phyloP scores from a whole-genome alignment of 2,888 invertebrate genomes.

The Drosophila borborema region DNA sequence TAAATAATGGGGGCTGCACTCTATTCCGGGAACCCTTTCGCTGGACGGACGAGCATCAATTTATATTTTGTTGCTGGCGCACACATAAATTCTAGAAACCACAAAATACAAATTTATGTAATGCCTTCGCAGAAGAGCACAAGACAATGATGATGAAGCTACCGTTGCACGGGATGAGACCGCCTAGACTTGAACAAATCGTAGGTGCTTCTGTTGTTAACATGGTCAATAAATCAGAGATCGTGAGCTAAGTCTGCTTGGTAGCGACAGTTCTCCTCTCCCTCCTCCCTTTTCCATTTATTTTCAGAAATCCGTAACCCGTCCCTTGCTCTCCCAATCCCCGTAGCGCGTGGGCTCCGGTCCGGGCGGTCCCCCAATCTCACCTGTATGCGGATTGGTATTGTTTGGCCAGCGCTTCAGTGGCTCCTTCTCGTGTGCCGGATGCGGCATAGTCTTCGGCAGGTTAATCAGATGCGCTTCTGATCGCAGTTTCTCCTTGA shows the following conservation, averaged over 20 bases:
- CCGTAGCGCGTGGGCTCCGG: constrained; percentile 99
- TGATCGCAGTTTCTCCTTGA: constrained; percentile 90
- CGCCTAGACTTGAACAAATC: constrained; percentile 52
- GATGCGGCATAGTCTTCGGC: constrained; percentile 90
- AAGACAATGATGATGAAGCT: constrained; percentile 53
- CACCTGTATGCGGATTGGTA: constrained; percentile 95
- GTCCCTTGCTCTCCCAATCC: constrained; percentile 99
- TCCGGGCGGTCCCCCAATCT: constrained; percentile 96
- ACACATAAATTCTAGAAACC: constrained; percentile 70
- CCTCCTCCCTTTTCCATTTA: background rate
- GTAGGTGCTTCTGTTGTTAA: constrained; percentile 68
- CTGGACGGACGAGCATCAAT: constrained; percentile 32
- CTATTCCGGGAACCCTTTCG: constrained; percentile 73
- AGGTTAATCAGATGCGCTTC: constrained; percentile 88
- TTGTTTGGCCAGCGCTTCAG: constrained; percentile 93
- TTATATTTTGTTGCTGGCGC: constrained; percentile 50
- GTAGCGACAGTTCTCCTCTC: background rate
- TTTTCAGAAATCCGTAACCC: constrained; percentile 95
- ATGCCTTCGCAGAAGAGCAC: constrained; percentile 68
- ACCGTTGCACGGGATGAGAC: constrained; percentile 49
- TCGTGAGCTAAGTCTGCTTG: background rate
- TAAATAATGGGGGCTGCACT: constrained; percentile 70
- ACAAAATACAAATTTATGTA: constrained; percentile 75
- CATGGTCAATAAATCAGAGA: constrained; percentile 62
- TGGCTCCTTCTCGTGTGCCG: constrained; percentile 92